Evolutionary conservation across 2,888 invertebrate species (phyloP).

Genomic region (Chrysolina oricalcia): DNA sequence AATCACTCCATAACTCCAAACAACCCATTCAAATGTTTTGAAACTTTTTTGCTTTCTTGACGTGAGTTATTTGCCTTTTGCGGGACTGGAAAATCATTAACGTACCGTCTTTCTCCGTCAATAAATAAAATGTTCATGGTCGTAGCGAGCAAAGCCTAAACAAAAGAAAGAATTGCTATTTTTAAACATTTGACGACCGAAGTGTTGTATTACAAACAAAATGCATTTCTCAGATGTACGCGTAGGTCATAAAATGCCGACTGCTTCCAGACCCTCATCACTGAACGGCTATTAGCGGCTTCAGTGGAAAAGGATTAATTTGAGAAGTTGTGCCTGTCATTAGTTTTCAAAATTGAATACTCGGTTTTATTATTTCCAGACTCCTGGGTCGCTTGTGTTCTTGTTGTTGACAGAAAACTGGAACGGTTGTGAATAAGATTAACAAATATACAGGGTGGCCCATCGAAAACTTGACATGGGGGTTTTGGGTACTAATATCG

Average conservation of each 20-base stretch:
- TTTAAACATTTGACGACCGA: constrained; percentile 21
- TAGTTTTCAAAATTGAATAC: constrained; percentile 14
- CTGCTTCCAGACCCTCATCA: constrained; percentile 44
- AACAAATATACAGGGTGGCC: no score
- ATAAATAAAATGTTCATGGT: constrained; percentile 18
- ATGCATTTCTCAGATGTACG: constrained; percentile 25
- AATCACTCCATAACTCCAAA: not conserved
- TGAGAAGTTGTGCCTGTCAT: constrained; percentile 25
- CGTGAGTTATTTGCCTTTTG: constrained; percentile 10
- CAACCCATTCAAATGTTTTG: constrained; percentile 8
- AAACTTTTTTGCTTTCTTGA: not conserved
- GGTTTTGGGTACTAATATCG: no score
- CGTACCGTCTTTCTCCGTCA: constrained; percentile 9
- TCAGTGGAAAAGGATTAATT: constrained; percentile 45
- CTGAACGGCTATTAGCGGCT: constrained; percentile 40
- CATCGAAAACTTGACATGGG: no score
- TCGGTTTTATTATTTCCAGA: constrained; percentile 12
- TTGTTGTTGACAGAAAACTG: not conserved
- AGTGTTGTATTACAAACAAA: constrained; percentile 25
- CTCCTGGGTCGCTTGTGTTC: not conserved
- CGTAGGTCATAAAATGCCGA: constrained; percentile 36
- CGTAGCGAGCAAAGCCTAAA: constrained; percentile 16
- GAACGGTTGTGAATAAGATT: not conserved
- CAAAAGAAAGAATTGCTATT: constrained; percentile 18
- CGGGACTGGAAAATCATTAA: constrained; percentile 11